Evolutionary conservation across 2,888 invertebrate genomes (phyloP).

Genomic region (Rhyacophila evoluta): DNA sequence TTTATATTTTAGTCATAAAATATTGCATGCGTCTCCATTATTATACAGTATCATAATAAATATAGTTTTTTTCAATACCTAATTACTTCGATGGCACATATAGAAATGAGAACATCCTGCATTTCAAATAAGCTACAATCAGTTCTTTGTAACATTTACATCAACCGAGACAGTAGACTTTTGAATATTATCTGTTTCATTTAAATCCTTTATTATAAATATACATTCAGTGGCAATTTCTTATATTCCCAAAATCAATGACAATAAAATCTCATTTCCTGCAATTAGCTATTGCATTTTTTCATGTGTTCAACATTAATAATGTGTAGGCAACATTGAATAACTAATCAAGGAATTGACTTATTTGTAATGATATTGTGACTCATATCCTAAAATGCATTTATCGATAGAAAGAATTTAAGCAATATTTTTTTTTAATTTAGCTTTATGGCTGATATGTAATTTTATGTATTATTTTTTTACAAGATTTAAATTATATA

Average conservation of each 20-base stretch:
- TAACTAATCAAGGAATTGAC: background rate
- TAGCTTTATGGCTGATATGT: background rate
- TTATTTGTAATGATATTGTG: background rate
- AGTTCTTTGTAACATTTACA: too few species aligned
- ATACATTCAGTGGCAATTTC: background rate
- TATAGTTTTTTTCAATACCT: too few species aligned
- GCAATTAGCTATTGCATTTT: too few species aligned
- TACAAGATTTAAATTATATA: background rate
- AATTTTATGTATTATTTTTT: background rate
- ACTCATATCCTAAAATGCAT: background rate
- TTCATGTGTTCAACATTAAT: background rate
- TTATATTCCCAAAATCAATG: background rate
- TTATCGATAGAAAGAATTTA: background rate
- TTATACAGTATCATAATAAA: too few species aligned
- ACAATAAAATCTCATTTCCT: too few species aligned
- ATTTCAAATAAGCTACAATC: too few species aligned
- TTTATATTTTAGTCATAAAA: too few species aligned
- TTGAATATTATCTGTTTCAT: too few species aligned
- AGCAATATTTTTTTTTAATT: constrained; percentile 17
- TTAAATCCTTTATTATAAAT: background rate
- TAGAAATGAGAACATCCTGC: too few species aligned
- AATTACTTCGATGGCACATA: too few species aligned
- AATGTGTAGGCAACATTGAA: background rate
- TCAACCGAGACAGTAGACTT: too few species aligned
- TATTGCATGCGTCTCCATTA: too few species aligned